Base-by-base conservation (phyloP, 1,140 invertebrate species). In the Dysdera silvatica region DNA sequence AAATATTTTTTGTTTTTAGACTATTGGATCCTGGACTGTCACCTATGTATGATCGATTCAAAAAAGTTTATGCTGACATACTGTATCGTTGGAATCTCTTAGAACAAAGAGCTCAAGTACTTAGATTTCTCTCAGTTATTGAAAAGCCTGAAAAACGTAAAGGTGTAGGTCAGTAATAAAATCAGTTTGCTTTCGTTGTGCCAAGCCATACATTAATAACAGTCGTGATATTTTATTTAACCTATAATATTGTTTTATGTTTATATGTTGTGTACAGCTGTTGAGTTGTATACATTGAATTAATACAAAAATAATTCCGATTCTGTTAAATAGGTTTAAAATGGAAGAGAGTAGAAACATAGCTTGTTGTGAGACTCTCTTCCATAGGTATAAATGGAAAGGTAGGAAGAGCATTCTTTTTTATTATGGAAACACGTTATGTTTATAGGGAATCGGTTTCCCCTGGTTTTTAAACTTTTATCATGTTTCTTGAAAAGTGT, bases 1-100 rank as follows among this genome's bases (percentile, higher is more conserved):
- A 14, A n/a, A 3, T 29, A n/a, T 51, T 47, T 40, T 66, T 59
- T 37, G 20, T 18, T 18, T 67, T 26, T 68, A 82, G 80, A 65
- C 74, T 82, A 61, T 67, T 84, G 3, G 81, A 84, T 70, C 80
- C 80, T 28, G 81, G 74, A 63, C 76, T 76, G 66, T 78, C 75
- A 67, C 73, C 77, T 26, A 75, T 90, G 3, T 94, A 93, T 72
- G 90, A 95, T 72, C 83, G 85, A 51, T 93, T 89, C 68, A 94
- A 93, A 73, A 81, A 85, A 63, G 82, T 84, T 0, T 97, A 97
- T 74, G 89, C 90, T 0, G 90, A 95, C 71, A 85, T 94, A 20
- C 77, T 97, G 7, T 88, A 93, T 71, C 79, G 88, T 7, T 88
- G 86, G 85, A 83, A 87, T 67, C 76, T 95, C 23, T 75, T 92